Conservation (phyloP, 2,888 invertebrate genomes). For the Morpho achilles region DNA sequence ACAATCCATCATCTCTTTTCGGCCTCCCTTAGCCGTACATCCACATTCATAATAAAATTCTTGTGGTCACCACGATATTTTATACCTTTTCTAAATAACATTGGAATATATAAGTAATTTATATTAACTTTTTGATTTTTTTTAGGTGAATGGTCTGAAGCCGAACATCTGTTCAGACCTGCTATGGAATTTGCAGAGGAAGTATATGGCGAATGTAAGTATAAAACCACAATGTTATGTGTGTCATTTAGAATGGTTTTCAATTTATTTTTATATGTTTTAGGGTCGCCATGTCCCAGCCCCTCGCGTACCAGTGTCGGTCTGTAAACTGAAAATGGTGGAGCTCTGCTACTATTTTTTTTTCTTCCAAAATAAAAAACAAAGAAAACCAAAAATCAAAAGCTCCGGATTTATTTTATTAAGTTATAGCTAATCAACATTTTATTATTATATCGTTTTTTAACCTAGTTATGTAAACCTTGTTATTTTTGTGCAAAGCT, state of each 20-base stretch:
- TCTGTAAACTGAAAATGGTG: background rate
- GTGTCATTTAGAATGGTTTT: background rate
- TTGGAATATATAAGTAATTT: background rate
- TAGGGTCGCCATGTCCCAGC: slow-evolving; percentile 6
- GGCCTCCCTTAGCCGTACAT: no score
- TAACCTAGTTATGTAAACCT: no score
- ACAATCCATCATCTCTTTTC: no score
- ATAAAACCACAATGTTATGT: background rate
- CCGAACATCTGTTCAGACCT: background rate
- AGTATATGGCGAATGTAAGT: slow-evolving; percentile 3
- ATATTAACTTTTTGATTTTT: background rate
- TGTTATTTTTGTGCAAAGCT: no score
- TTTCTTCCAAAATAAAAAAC: background rate
- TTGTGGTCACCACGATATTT: no score
- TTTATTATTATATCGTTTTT: no score
- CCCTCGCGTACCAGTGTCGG: background rate
- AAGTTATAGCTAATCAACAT: no score
- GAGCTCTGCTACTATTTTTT: background rate
- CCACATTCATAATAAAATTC: no score
- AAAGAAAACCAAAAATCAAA: no score
- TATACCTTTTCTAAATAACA: no score
- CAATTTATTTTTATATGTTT: background rate
- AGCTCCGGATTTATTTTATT: no score
- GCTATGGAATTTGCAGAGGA: slow-evolving; percentile 3
- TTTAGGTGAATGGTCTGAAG: slow-evolving; percentile 9